Conservation (phyloP, 2,113 vertebrate genomes). For the Malurus melanocephalus region DNA sequence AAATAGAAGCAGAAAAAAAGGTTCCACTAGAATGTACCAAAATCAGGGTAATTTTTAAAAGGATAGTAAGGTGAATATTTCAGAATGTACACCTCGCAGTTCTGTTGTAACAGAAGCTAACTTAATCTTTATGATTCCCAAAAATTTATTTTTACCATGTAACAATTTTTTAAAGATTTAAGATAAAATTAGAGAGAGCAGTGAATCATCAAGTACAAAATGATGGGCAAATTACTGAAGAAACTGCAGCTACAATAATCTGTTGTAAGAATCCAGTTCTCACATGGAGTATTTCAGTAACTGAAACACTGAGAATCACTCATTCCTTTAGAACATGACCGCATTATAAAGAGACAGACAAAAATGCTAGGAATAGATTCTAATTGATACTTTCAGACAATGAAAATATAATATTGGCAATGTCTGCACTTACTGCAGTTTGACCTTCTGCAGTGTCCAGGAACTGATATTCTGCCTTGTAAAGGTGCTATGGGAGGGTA, state of each 20-base stretch:
- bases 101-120: neutral
- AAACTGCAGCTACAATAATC: fast-evolving
- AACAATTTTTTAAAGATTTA: neutral
- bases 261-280: neutral
- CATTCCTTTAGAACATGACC: neutral
- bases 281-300: neutral
- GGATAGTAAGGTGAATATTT: neutral
- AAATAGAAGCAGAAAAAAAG: neutral
- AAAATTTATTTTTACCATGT: neutral
- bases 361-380: neutral
- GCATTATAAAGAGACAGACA: neutral
- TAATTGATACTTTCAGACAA: neutral
- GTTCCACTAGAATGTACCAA: neutral
- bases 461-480: neutral
- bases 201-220: neutral
- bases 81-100: neutral
- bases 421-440: neutral
- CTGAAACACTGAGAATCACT: neutral
- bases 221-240: neutral
- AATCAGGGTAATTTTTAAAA: neutral
- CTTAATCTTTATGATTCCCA: neutral
- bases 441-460: neutral
- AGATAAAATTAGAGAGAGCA: neutral
- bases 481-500: fast-evolving
- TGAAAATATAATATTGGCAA: neutral